Percentiles rank a stretch among this genome's conserved stretches.
phyloP scores from a whole-genome alignment of 2,888 invertebrate genomes.

The Dysmachus trigonus region DNA sequence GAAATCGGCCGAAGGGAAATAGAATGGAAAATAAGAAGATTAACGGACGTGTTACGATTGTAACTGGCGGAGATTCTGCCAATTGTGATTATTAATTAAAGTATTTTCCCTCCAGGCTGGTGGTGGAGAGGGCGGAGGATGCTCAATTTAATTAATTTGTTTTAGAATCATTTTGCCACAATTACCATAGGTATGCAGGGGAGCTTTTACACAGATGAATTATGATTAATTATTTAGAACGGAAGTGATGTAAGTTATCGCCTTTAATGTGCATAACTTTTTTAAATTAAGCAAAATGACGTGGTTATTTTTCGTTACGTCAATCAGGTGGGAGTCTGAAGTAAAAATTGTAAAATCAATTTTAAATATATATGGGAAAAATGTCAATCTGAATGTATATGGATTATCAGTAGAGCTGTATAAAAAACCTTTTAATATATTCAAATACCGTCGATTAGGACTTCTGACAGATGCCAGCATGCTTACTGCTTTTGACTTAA shows the following conservation, averaged over 20 bases:
- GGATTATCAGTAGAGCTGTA: neutral
- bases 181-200: neutral
- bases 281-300: neutral
- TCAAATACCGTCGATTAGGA: neutral
- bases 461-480: neutral
- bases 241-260: neutral
- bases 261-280: neutral
- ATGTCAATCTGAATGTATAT: neutral
- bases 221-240: neutral
- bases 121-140: neutral
- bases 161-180: neutral
- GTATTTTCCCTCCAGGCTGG: neutral
- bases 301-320: neutral
- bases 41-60: neutral
- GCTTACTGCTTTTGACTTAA: neutral
- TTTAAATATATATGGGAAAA: neutral
- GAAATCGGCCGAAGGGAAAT: neutral
- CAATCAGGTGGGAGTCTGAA: neutral
- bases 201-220: neutral
- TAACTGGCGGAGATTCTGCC: neutral
- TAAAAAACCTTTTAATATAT: neutral
- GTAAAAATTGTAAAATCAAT: neutral
- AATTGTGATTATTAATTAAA: neutral
- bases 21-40: neutral
- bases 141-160: neutral